Conservation (phyloP, 2,797 vertebrate genomes). For the Cheirogaleus major region DNA sequence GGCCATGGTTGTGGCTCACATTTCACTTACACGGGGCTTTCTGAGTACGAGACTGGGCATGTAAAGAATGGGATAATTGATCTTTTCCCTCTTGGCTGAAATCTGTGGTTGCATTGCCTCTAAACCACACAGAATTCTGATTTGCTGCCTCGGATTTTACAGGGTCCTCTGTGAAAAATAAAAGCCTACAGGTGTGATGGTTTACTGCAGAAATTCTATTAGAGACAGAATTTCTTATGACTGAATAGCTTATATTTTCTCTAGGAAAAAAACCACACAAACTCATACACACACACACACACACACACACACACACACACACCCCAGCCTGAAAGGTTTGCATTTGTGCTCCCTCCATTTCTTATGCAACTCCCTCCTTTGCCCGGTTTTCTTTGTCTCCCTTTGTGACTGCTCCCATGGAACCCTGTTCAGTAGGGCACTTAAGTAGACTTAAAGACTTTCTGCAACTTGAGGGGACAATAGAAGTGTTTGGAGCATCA, state of each 20-base stretch:
- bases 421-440: background rate
- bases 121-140: slow-evolving; percentile 39
- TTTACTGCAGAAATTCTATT: slow-evolving; percentile 10
- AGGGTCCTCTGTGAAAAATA: slow-evolving; percentile 53
- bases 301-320: background rate
- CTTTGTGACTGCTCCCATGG: background rate
- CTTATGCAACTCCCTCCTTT: background rate
- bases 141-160: slow-evolving; percentile 53
- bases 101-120: slow-evolving; percentile 55
- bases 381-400: background rate
- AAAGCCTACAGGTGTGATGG: slow-evolving; percentile 61
- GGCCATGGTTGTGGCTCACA: background rate
- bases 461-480: background rate
- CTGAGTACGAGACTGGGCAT: slow-evolving; percentile 25
- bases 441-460: background rate
- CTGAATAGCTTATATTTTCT: slow-evolving; percentile 40
- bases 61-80: slow-evolving; percentile 71
- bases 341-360: background rate
- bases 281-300: background rate
- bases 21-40: slow-evolving; percentile 65
- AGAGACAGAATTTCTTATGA: slow-evolving; percentile 55
- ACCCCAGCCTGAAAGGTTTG: background rate
- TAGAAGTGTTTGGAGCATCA: background rate
- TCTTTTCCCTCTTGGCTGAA: slow-evolving; percentile 59
- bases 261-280: background rate